Evolutionary conservation across 2,113 vertebrate genomes (phyloP).

Genomic region (Illadopsis cleaveri): DNA sequence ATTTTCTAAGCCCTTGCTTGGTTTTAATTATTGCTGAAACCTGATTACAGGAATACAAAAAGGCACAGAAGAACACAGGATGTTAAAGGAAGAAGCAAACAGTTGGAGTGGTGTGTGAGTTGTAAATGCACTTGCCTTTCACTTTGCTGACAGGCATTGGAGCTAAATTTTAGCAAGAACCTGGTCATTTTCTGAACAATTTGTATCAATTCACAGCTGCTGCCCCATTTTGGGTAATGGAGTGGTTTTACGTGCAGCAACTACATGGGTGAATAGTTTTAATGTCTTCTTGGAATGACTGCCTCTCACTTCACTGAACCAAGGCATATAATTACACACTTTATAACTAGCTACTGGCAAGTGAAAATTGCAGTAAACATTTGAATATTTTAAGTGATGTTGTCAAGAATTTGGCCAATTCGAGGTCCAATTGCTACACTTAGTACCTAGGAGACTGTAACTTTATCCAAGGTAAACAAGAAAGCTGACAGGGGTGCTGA

Average conservation of each 20-base stretch:
- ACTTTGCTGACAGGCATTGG: neutral
- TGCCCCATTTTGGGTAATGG: neutral
- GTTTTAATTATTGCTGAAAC: neutral
- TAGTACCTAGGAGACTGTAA: neutral
- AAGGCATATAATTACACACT: neutral
- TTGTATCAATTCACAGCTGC: neutral
- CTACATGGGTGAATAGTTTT: neutral
- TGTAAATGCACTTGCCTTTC: neutral
- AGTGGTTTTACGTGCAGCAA: neutral
- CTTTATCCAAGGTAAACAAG: neutral
- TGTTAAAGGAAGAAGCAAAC: neutral
- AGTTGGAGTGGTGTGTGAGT: rapidly evolving
- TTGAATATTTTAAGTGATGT: neutral
- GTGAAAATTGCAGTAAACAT: constrained; percentile 1
- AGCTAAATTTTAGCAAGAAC: neutral
- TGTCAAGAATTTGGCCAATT: neutral
- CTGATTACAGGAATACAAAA: neutral
- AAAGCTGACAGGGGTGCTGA: neutral
- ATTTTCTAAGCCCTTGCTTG: neutral
- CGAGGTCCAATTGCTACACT: neutral
- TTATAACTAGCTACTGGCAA: neutral
- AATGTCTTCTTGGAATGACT: neutral
- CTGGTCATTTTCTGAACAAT: neutral
- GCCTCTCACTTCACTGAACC: neutral
- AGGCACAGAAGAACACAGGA: neutral